A percentile compares a stretch with the other conserved stretches of the same genome.
Evolutionary conservation across 1,140 invertebrate genomes (phyloP).

Genomic region (Amphibalanus amphitrite): DNA sequence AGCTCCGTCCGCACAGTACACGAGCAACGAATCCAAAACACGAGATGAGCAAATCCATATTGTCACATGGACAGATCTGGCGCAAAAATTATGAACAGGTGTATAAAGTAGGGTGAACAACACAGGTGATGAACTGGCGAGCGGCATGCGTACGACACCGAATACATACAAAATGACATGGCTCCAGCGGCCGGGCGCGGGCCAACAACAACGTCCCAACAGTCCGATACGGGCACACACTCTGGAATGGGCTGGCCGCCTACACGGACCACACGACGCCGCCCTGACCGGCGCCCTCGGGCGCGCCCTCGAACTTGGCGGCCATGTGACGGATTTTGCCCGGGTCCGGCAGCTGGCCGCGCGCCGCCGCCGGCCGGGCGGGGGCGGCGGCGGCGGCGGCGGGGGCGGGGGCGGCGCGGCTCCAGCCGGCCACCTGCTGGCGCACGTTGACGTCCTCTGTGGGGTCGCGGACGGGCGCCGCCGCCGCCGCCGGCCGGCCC

Average conservation of each 20-base stretch:
- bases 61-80: not conserved
- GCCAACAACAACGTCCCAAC: not conserved
- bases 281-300: not conserved
- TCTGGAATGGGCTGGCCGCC: not conserved
- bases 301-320: not conserved
- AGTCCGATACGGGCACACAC: not conserved
- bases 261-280: not conserved
- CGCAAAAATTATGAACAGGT: not conserved
- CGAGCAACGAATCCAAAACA: not conserved
- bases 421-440: slow-evolving; percentile 21
- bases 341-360: not conserved
- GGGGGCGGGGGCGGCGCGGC: not conserved
- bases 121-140: not conserved
- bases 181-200: not conserved
- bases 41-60: not conserved
- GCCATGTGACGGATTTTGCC: not conserved
- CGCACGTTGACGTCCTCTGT: slow-evolving; percentile 22
- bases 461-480: not conserved
- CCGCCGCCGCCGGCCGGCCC: slow-evolving; percentile 5
- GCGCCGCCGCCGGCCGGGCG: too few relatives aligned
- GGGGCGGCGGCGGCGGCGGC: too few relatives aligned
- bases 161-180: slow-evolving; percentile 1
- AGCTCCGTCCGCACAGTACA: not conserved
- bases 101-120: not conserved
- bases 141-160: not conserved